Percentiles rank a stretch among this genome's conserved stretches.
phyloP scores from a whole-genome alignment of 1,140 invertebrate species.

The Drosophila orosa region DNA sequence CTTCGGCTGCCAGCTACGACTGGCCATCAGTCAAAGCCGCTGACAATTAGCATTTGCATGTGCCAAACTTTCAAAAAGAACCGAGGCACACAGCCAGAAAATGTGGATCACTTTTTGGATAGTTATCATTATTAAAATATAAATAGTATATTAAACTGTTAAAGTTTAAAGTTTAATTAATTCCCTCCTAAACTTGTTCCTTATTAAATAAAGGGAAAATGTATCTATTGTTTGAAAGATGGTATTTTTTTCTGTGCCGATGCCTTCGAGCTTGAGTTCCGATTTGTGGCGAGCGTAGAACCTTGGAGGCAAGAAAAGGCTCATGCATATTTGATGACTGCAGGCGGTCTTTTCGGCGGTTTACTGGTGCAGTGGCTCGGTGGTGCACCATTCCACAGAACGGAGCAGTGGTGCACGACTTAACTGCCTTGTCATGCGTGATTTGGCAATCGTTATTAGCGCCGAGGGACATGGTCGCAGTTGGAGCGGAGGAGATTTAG shows the following conservation, averaged over 20 bases:
- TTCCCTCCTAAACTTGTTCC: too few relatives aligned
- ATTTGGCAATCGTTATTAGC: conserved; percentile 65
- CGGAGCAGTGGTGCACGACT: conserved; percentile 39
- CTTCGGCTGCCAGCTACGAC: conserved; percentile 25
- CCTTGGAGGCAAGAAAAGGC: conserved; percentile 57
- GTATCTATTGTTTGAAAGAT: too few relatives aligned
- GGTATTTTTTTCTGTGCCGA: conserved; percentile 25
- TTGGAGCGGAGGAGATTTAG: conserved; percentile 8
- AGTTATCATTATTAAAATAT: too few relatives aligned
- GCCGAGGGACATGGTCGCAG: conserved; percentile 27
- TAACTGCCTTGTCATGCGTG: conserved; percentile 68
- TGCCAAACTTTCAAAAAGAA: conserved; percentile 67
- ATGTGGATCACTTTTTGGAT: neutral
- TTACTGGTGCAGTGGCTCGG: conserved; percentile 16
- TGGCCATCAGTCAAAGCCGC: conserved; percentile 65
- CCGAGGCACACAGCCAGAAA: conserved; percentile 26
- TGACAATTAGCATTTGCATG: conserved; percentile 72
- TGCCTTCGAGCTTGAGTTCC: conserved; percentile 45
- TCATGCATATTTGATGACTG: conserved; percentile 66
- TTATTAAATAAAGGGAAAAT: neutral
- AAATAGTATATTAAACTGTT: too few relatives aligned
- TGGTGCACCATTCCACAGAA: conserved; percentile 10
- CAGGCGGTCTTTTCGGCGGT: conserved; percentile 43
- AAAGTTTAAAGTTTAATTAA: too few relatives aligned
- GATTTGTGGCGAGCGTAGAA: conserved; percentile 46